A percentile compares a stretch with the other conserved stretches of the same genome.
Evolutionary conservation across 2,888 invertebrate species (phyloP).

Genomic region (Phoenoteleia sp.): DNA sequence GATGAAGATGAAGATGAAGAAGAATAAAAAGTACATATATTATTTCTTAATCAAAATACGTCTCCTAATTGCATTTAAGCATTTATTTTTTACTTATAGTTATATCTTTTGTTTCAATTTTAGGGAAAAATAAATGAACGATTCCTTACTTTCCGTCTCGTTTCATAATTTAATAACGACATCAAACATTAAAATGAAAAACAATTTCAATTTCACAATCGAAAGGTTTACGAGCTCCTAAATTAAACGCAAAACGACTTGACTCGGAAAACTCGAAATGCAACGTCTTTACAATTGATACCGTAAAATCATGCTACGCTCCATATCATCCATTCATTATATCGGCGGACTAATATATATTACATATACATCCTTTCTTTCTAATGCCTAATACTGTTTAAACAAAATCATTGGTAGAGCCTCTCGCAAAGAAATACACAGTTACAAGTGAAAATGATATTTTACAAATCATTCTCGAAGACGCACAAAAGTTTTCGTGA

Average conservation of each 20-base stretch:
- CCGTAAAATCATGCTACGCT: constrained; percentile 43
- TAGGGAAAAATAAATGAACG: background rate
- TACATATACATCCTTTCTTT: constrained; percentile 62
- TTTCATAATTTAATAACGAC: constrained; percentile 53
- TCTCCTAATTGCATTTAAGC: too few relatives aligned
- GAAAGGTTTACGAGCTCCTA: constrained; percentile 23
- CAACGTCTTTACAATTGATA: constrained; percentile 40
- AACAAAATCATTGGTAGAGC: constrained; percentile 54
- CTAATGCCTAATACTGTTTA: constrained; percentile 68
- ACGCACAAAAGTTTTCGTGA: background rate
- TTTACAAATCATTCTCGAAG: background rate
- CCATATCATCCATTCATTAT: constrained; percentile 56
- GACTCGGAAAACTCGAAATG: constrained; percentile 34
- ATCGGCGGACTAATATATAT: constrained; percentile 72
- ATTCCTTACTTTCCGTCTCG: background rate
- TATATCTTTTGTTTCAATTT: too few relatives aligned
- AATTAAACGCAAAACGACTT: constrained; percentile 22
- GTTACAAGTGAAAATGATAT: too few relatives aligned
- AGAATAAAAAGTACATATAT: too few relatives aligned
- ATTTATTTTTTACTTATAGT: too few relatives aligned
- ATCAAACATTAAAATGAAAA: constrained; percentile 37
- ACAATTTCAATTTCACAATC: constrained; percentile 32
- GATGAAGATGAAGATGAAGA: too few relatives aligned
- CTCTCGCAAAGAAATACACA: constrained; percentile 45
- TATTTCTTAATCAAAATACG: too few relatives aligned